phyloP scores from a whole-genome alignment of 2,797 vertebrate species.

The Pangasius sanitwongsei region DNA sequence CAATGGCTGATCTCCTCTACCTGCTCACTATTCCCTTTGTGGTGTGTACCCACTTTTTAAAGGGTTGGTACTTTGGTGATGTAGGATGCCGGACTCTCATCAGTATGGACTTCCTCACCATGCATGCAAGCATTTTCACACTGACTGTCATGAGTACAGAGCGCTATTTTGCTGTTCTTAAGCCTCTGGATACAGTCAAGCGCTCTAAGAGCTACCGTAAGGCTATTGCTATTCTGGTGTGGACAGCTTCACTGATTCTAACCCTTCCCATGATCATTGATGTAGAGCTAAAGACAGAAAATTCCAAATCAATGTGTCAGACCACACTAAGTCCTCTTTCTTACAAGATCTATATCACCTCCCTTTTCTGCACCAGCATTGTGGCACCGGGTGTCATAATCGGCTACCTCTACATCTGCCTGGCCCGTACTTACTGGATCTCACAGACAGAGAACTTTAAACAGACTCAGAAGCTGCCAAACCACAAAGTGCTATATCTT shows the following conservation, averaged over 20 bases:
- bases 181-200: slow-evolving; percentile 88
- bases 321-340: slow-evolving; percentile 81
- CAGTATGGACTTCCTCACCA: slow-evolving; percentile 91
- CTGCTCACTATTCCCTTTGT: slow-evolving; percentile 91
- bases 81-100: slow-evolving; percentile 85
- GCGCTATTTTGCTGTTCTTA: slow-evolving; percentile 88
- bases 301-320: slow-evolving; percentile 82
- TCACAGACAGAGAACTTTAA: slow-evolving; percentile 89
- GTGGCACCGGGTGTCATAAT: slow-evolving; percentile 89
- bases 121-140: slow-evolving; percentile 94
- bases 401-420: slow-evolving; percentile 86
- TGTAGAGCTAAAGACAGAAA: slow-evolving; percentile 80
- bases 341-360: slow-evolving; percentile 86
- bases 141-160: slow-evolving; percentile 92
- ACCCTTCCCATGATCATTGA: slow-evolving; percentile 88
- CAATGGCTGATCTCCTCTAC: slow-evolving; percentile 87
- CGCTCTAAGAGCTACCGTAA: slow-evolving; percentile 91
- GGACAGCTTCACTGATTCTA: slow-evolving; percentile 84
- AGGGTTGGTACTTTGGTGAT: slow-evolving; percentile 90
- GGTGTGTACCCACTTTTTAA: slow-evolving; percentile 87
- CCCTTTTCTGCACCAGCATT: slow-evolving; percentile 90
- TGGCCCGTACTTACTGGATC: slow-evolving; percentile 88
- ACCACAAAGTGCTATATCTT: slow-evolving; percentile 92
- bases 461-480: slow-evolving; percentile 86
- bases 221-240: slow-evolving; percentile 84